Evolutionary conservation across 2,797 vertebrate genomes (phyloP).

Genomic region (Carduelis carduelis): DNA sequence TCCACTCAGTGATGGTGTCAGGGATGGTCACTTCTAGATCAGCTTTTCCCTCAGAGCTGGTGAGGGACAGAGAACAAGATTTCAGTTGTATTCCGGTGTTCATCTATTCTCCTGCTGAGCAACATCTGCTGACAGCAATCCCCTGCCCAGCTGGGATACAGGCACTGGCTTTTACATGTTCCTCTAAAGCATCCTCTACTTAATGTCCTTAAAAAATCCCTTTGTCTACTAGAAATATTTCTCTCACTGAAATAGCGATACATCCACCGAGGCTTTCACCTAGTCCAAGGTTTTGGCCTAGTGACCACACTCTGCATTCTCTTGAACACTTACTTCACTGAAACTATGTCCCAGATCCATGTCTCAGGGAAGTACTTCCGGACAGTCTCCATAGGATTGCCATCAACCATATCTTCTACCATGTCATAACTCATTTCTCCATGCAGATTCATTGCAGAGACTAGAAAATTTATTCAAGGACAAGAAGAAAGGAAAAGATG

Average conservation of each 20-base stretch:
- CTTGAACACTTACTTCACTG: slow-evolving; percentile 54
- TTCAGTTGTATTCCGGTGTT: neutral
- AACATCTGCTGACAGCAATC: neutral
- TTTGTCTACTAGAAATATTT: neutral
- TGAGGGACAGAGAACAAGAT: neutral
- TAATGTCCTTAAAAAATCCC: neutral
- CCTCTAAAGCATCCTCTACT: neutral
- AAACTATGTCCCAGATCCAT: slow-evolving; percentile 72
- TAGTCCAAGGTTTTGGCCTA: neutral
- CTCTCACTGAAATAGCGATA: neutral
- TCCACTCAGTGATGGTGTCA: slow-evolving; percentile 79
- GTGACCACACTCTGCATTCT: neutral
- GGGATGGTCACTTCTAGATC: slow-evolving; percentile 65
- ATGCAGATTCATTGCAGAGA: neutral
- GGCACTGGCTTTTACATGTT: neutral
- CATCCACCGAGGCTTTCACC: neutral
- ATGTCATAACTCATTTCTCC: neutral
- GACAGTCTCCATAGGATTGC: neutral
- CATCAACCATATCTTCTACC: neutral
- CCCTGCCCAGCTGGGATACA: neutral
- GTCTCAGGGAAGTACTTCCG: slow-evolving; percentile 77
- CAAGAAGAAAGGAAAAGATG: neutral
- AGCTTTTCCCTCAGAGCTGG: slow-evolving; percentile 60
- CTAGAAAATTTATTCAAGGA: neutral
- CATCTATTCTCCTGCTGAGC: neutral